Percentiles rank a stretch among this genome's conserved stretches.
Conservation (phyloP, 1,140 invertebrate species). For the Dysdera silvatica region DNA sequence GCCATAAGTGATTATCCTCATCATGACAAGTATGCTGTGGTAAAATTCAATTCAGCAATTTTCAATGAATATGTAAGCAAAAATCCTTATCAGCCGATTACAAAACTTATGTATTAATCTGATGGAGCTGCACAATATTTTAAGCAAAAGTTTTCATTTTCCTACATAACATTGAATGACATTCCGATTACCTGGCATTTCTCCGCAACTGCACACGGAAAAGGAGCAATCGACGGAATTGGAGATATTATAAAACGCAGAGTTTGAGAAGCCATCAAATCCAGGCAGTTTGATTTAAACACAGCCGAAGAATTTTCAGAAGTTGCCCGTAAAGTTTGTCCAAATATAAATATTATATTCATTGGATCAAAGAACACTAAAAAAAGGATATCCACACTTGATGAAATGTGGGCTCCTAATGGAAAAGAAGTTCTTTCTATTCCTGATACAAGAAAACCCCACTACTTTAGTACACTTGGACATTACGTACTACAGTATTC, state of each 20-base stretch:
- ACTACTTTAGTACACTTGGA: too few species aligned
- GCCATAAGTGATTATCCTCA: neutral
- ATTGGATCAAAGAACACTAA: too few species aligned
- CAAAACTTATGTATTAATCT: neutral
- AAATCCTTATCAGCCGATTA: neutral
- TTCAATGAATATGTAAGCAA: neutral
- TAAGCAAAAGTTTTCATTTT: neutral
- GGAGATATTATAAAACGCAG: neutral
- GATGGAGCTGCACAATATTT: slow-evolving; percentile 1
- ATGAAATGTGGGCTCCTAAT: too few species aligned
- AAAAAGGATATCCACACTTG: too few species aligned
- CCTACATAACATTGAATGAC: neutral
- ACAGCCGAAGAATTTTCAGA: too few species aligned
- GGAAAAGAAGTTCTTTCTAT: too few species aligned
- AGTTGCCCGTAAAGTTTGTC: too few species aligned
- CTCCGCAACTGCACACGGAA: neutral
- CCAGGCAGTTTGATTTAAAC: too few species aligned
- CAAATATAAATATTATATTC: too few species aligned
- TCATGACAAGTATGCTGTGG: neutral
- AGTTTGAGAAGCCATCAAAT: too few species aligned
- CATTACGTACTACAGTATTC: too few species aligned
- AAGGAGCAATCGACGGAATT: neutral
- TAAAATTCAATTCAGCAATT: neutral
- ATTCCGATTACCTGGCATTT: neutral
- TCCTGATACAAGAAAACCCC: too few species aligned